phyloP scores from a whole-genome alignment of 1,140 invertebrate genomes.

The Solenopsis fugax region DNA sequence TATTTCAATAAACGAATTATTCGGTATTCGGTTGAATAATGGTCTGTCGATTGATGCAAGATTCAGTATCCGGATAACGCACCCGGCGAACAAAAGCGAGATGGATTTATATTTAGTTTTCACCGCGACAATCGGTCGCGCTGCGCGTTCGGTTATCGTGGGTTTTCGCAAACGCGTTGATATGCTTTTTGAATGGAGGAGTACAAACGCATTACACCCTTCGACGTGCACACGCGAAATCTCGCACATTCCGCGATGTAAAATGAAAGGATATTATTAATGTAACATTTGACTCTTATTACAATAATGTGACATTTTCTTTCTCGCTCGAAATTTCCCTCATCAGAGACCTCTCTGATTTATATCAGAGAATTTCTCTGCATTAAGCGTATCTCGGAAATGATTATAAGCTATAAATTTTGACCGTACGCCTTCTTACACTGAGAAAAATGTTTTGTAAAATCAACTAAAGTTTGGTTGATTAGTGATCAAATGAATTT shows the following conservation, averaged over 20 bases:
- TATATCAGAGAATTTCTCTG: not conserved
- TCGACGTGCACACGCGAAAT: not conserved
- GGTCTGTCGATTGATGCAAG: conserved; percentile 38
- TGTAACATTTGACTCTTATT: conserved; percentile 16
- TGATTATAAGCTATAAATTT: not conserved
- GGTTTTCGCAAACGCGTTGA: conserved; percentile 2
- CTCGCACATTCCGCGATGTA: no score
- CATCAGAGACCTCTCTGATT: not conserved
- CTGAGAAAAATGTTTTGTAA: no score
- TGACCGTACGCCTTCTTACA: not conserved
- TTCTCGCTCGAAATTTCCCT: not conserved
- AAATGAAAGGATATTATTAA: not conserved
- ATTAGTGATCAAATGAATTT: no score
- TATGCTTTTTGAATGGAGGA: conserved; percentile 24
- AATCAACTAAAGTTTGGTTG: no score
- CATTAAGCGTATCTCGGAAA: not conserved
- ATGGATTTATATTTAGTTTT: conserved; percentile 48
- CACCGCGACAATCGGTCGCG: conserved; percentile 9
- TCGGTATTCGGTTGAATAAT: conserved; percentile 40
- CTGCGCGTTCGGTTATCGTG: not conserved
- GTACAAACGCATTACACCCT: not conserved
- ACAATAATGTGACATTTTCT: not conserved
- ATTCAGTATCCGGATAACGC: conserved; percentile 46
- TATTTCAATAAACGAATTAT: conserved; percentile 48
- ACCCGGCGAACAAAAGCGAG: conserved; percentile 29